These are phyloP conservation scores for Hippocampus barbouri DNA, from an alignment of 2,113 vertebrate genomes.

Conservation along the genomic window DNA sequence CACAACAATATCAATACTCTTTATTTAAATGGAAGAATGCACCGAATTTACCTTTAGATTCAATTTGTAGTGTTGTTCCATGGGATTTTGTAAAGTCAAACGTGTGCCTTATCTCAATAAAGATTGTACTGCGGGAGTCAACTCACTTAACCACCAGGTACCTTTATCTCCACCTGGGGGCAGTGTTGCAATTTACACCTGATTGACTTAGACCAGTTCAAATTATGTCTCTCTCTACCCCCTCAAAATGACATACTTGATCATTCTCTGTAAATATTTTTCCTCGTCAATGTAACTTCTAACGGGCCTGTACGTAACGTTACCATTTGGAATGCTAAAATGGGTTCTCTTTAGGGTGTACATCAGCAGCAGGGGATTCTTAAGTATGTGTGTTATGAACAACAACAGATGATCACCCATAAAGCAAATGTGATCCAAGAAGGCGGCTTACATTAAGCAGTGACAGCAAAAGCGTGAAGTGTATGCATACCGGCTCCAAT, in stretches of 20 bases:
- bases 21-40: neutral
- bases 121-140: neutral
- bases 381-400: neutral
- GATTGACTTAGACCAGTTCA: constrained; percentile 36
- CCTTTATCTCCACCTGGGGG: constrained; percentile 51
- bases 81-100: neutral
- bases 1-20: neutral
- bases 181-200: constrained; percentile 59
- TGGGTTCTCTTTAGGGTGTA: neutral
- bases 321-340: neutral
- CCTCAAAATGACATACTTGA: constrained; percentile 21
- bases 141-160: constrained; percentile 1
- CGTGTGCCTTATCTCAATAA: neutral
- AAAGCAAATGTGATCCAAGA: neutral
- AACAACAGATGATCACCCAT: neutral
- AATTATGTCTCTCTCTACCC: constrained; percentile 23
- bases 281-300: neutral
- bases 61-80: neutral
- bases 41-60: neutral
- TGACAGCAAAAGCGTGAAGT: neutral
- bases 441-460: neutral
- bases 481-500: constrained; percentile 83
- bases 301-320: too few species aligned
- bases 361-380: neutral
- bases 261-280: constrained; percentile 41